phyloP scores from a whole-genome alignment of 1,140 invertebrate genomes.

The Magallana ariakensis region DNA sequence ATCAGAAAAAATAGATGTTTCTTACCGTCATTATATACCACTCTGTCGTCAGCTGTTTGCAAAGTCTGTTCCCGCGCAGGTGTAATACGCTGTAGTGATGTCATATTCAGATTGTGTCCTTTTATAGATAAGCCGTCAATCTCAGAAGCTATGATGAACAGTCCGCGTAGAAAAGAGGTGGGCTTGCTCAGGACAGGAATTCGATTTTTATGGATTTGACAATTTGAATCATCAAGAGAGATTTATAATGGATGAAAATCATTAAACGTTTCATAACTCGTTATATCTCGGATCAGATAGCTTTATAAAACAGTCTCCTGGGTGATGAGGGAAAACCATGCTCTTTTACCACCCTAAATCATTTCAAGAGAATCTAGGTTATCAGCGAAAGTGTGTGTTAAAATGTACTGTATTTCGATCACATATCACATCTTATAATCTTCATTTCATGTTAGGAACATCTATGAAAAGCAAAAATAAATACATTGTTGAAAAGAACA shows the following conservation, averaged over 20 bases:
- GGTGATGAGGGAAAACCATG: constrained; percentile 3
- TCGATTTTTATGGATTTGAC: constrained; percentile 37
- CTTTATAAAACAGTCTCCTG: constrained; percentile 11
- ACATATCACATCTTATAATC: too few species aligned
- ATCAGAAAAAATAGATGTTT: too few species aligned
- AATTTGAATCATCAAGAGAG: constrained; percentile 17
- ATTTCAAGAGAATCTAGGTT: background rate
- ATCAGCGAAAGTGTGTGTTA: too few species aligned
- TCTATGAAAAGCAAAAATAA: too few species aligned
- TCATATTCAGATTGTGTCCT: constrained; percentile 15
- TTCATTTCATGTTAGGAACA: too few species aligned
- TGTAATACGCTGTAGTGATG: background rate
- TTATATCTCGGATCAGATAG: background rate
- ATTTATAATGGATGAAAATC: constrained; percentile 31
- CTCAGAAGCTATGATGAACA: background rate
- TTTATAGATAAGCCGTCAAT: constrained; percentile 2
- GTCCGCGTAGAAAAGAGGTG: constrained; percentile 20
- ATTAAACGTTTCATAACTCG: constrained; percentile 37
- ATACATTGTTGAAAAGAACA: too few species aligned
- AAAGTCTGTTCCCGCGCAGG: background rate
- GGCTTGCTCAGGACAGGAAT: background rate
- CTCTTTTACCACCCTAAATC: constrained; percentile 1
- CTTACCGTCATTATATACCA: background rate
- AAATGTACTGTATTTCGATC: too few species aligned
- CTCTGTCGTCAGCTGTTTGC: background rate